Evolutionary conservation across 53 echinoderm and acorn worm species (phyloP), one percentile per base, ranked within the genome.

Genomic region (Mesocentrotus franciscanus): DNA sequence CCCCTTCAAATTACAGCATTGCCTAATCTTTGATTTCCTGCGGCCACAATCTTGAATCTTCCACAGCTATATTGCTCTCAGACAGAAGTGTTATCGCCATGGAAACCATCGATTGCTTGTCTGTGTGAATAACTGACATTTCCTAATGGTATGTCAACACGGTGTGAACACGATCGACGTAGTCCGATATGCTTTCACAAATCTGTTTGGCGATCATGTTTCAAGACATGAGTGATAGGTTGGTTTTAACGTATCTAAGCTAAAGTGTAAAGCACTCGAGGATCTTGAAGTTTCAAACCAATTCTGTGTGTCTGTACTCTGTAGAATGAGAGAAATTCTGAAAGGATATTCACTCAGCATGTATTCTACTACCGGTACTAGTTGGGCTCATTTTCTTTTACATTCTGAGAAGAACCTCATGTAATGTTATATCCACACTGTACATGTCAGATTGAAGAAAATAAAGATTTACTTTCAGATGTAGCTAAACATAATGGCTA

Each of bases 111-210:
- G 84, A 84, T 84, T 20, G 39, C 55, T 84, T 24, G 84, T 55
- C 84, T 84, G 84, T 84, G 20, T 55, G 84, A 39, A 84, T 84
- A 49, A 84, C 84, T 49, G 20, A 49, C 42, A 84, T 84, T 84
- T 84, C 9, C 39, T 84, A 42, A 84, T 84, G 84, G 84, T 55
- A 84, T 84, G 84, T 84, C 84, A 84, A 84, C 27, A 84, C 42
- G 22, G 55, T 84, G 84, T 55, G 84, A 84, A 84, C 84, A 84
- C 84, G 84, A 84, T 84, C 84, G 39, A 49, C 20, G 84, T 84
- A 84, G 84, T 55, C 39, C 24, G 84, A 79, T 14, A 84, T 55
- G 49, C 42, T 55, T 84, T 84, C 84, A 7, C 49, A 84, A 84
- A 84, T 84, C 84, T 42, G 55, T 42, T 49, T 17, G 22, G 83